Conservation (phyloP, 2,113 vertebrate genomes). For the Tenebrosternarchus preto region DNA sequence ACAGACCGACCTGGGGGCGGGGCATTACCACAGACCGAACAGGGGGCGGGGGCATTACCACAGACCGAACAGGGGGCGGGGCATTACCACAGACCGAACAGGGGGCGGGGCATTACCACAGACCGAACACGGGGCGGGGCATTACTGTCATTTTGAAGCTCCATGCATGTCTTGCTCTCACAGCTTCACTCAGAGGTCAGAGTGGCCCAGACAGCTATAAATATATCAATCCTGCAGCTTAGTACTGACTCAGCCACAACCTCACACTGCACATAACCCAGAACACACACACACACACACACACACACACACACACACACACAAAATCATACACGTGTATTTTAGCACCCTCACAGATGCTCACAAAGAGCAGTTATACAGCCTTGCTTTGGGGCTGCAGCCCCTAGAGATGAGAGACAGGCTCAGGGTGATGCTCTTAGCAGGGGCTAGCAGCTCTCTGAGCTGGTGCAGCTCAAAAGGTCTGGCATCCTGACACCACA, state of each 20-base stretch:
- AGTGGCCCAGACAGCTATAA: constrained; percentile 41
- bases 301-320: constrained; percentile 3
- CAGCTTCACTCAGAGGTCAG: constrained; percentile 35
- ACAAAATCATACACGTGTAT: background rate
- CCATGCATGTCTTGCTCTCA: constrained; percentile 28
- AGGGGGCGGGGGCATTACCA: too few relatives aligned
- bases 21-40: too few relatives aligned
- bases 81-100: too few relatives aligned
- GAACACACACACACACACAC: background rate
- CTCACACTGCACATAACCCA: background rate
- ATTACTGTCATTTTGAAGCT: constrained; percentile 25
- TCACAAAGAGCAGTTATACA: background rate
- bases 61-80: too few relatives aligned
- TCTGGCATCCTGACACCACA: too few relatives aligned
- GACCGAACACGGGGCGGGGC: background rate
- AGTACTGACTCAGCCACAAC: constrained; percentile 32
- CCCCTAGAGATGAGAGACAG: background rate
- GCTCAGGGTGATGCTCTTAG: background rate
- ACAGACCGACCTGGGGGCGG: background rate
- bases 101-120: too few relatives aligned
- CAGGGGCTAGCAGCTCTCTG: background rate
- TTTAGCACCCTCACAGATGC: background rate
- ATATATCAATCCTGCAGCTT: constrained; percentile 47
- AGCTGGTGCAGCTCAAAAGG: too few relatives aligned
- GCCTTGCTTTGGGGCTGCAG: background rate